phyloP scores from a whole-genome alignment of 2,888 invertebrate species.

The Trachelus tabidus region DNA sequence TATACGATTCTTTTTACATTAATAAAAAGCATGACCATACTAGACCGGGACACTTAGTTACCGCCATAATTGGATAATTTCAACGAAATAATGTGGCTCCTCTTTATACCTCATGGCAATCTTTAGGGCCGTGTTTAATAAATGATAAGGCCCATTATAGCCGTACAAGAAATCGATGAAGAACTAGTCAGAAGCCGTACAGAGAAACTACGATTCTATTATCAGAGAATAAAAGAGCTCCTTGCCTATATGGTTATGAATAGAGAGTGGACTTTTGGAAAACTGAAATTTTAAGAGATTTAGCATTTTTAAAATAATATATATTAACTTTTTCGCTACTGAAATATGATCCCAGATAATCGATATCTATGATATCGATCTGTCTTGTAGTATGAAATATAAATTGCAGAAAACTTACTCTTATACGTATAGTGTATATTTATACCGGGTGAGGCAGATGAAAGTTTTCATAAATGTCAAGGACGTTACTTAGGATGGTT shows the following conservation, averaged over 20 bases:
- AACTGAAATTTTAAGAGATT: background rate
- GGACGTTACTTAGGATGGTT: background rate
- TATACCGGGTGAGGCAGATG: background rate
- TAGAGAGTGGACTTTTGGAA: background rate
- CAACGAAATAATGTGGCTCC: background rate
- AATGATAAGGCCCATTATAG: background rate
- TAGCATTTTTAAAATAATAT: background rate
- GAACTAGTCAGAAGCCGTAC: background rate
- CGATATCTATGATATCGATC: background rate
- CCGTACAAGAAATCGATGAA: background rate
- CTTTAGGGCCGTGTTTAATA: background rate
- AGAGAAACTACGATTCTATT: background rate
- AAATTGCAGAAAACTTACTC: background rate
- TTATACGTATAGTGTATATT: background rate
- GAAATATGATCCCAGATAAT: background rate
- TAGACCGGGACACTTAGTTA: background rate
- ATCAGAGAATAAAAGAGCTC: background rate
- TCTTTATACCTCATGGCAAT: background rate
- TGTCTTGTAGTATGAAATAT: background rate
- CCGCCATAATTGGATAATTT: background rate
- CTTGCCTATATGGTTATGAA: background rate
- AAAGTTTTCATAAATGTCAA: background rate
- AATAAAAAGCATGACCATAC: background rate
- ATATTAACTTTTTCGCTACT: background rate
- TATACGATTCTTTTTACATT: background rate